phyloP scores from a whole-genome alignment of 2,797 vertebrate species.

The Otolemur crassicaudatus region DNA sequence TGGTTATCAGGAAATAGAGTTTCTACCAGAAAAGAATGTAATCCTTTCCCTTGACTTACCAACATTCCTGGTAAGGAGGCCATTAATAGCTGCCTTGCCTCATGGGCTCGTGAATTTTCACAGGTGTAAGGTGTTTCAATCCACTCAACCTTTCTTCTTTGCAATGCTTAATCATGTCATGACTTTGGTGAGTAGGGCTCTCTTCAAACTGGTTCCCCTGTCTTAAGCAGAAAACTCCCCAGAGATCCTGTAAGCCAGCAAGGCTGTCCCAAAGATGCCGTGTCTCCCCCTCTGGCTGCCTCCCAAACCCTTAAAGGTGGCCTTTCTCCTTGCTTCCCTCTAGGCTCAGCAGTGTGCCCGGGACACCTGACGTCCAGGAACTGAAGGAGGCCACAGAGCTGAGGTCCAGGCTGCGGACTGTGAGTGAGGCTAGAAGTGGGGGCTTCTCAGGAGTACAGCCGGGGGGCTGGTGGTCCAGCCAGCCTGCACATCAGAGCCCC shows the following conservation, averaged over 20 bases:
- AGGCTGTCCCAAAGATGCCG: background rate
- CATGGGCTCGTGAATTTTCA: background rate
- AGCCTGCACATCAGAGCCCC: accelerated
- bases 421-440: slow-evolving; percentile 68
- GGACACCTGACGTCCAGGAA: slow-evolving; percentile 43
- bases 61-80: background rate
- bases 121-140: no score
- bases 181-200: background rate
- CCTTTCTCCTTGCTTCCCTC: background rate
- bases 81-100: background rate
- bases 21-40: background rate
- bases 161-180: background rate
- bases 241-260: background rate
- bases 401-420: slow-evolving; percentile 83
- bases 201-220: background rate
- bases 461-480: no score
- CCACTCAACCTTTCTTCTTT: background rate
- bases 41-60: background rate
- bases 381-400: slow-evolving; percentile 63
- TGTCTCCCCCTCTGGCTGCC: background rate
- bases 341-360: slow-evolving; percentile 67
- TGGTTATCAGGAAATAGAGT: background rate
- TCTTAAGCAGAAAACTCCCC: background rate
- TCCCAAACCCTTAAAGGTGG: no score
- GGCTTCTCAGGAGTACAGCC: background rate